Evolutionary conservation across 2,797 vertebrate genomes (phyloP).

Genomic region (Fistularia commersonii): DNA sequence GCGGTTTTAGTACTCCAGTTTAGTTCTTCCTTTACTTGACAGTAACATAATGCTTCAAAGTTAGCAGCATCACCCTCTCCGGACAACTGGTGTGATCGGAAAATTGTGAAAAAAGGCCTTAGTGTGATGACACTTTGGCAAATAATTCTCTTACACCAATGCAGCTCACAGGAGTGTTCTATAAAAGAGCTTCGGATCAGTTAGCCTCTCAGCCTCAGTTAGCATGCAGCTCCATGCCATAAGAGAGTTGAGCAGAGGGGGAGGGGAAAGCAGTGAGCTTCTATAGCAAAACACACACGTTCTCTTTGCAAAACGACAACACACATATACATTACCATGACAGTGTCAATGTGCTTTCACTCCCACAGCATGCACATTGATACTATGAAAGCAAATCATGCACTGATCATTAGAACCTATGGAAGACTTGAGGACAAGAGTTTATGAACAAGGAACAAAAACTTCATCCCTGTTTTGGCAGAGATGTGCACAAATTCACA

Average conservation of each 20-base stretch:
- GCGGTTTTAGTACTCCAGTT: constrained; percentile 1
- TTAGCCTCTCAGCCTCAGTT: constrained; percentile 47
- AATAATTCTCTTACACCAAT: constrained; percentile 16
- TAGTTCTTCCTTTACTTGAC: constrained; percentile 12
- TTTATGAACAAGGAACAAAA: no score
- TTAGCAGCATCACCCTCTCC: constrained; percentile 15
- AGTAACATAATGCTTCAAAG: constrained; percentile 13
- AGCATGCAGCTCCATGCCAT: constrained; percentile 62
- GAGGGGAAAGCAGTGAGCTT: constrained; percentile 23
- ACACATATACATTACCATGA: background rate
- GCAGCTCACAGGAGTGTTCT: constrained; percentile 39
- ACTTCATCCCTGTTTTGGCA: constrained; percentile 32
- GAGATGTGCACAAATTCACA: constrained; percentile 8
- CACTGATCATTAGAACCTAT: no score
- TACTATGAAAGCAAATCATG: constrained; percentile 13
- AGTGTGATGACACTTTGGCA: constrained; percentile 8
- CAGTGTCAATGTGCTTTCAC: background rate
- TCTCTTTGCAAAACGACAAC: constrained; percentile 20
- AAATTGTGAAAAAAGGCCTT: constrained; percentile 9
- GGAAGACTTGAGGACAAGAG: no score
- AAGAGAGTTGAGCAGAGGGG: constrained; percentile 46
- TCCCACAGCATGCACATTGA: constrained; percentile 3
- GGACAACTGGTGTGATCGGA: background rate
- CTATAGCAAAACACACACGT: constrained; percentile 24
- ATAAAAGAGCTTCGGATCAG: constrained; percentile 40